These are phyloP conservation scores for Phenganax subtilis DNA, from an alignment of 92 coral and sea anemone genomes.

Conservation along the genomic window DNA sequence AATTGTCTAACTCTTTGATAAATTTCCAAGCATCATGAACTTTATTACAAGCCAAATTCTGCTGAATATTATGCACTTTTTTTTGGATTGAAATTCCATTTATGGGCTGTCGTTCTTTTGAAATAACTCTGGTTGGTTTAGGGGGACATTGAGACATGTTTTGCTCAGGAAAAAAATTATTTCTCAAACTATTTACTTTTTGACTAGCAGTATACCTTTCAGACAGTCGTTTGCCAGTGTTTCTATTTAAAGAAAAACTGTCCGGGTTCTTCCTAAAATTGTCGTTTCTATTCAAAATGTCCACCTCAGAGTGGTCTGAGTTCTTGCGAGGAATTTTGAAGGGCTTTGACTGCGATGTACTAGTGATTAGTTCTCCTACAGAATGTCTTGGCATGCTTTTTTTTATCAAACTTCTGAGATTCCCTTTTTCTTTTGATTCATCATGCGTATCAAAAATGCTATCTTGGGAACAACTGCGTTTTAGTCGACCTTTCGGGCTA, in stretches of 20 bases:
- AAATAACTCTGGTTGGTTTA: constrained; percentile 6
- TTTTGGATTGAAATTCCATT: constrained; percentile 8
- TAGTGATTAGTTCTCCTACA: constrained; percentile 11
- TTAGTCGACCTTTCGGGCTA: constrained; percentile 4
- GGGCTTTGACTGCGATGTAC: not conserved
- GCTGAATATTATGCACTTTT: not conserved
- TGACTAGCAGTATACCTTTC: not conserved
- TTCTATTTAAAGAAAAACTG: not conserved
- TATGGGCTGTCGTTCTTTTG: not conserved
- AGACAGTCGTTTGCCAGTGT: not conserved
- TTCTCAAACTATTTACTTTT: not conserved
- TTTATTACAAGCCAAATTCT: not conserved
- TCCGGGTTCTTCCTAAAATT: not conserved
- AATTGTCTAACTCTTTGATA: constrained; percentile 5
- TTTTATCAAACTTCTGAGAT: constrained; percentile 10
- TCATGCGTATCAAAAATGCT: constrained; percentile 17
- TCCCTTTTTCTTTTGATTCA: not conserved
- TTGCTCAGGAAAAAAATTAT: not conserved
- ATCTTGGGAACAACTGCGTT: constrained; percentile 33
- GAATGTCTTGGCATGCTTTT: not conserved
- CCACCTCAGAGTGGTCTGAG: not conserved
- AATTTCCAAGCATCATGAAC: constrained; percentile 8
- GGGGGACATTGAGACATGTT: not conserved
- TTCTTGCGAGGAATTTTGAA: constrained; percentile 13
- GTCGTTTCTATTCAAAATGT: not conserved